Percentiles rank a stretch among this genome's conserved stretches.
Evolutionary conservation across 2,888 invertebrate genomes (phyloP).

Genomic region (Erpobdella octoculata): DNA sequence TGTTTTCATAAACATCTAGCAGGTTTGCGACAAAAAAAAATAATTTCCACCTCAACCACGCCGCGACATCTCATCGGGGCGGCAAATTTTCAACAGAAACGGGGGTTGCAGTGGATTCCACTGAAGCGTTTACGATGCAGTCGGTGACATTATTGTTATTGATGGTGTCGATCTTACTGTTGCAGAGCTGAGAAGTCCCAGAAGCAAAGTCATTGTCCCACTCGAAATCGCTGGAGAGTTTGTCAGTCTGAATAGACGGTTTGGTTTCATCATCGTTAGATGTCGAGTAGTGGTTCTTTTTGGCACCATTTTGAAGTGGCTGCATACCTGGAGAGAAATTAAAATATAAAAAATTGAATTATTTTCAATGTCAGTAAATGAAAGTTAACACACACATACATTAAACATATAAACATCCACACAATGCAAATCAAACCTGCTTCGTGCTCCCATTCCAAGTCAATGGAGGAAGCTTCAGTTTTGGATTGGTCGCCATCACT

Average conservation of each 20-base stretch:
- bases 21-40: too few species aligned
- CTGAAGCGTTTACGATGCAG: not conserved
- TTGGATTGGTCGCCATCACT: constrained; percentile 45
- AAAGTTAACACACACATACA: not conserved
- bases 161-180: constrained; percentile 2
- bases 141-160: constrained; percentile 16
- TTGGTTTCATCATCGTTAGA: constrained; percentile 4
- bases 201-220: constrained; percentile 34
- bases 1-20: too few species aligned
- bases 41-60: too few species aligned
- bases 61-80: constrained; percentile 9
- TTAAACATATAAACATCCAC: not conserved
- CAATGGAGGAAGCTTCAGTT: constrained; percentile 49
- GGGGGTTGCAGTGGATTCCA: not conserved
- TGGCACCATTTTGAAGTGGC: constrained; percentile 18
- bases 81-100: not conserved
- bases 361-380: not conserved
- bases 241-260: constrained; percentile 15
- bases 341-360: not conserved
- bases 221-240: constrained; percentile 34
- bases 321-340: constrained; percentile 31
- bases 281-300: not conserved
- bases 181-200: not conserved
- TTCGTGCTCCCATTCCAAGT: constrained; percentile 51
- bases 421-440: constrained; percentile 40